phyloP scores from a whole-genome alignment of 2,113 vertebrate genomes.

The Lepisosteus oculatus region DNA sequence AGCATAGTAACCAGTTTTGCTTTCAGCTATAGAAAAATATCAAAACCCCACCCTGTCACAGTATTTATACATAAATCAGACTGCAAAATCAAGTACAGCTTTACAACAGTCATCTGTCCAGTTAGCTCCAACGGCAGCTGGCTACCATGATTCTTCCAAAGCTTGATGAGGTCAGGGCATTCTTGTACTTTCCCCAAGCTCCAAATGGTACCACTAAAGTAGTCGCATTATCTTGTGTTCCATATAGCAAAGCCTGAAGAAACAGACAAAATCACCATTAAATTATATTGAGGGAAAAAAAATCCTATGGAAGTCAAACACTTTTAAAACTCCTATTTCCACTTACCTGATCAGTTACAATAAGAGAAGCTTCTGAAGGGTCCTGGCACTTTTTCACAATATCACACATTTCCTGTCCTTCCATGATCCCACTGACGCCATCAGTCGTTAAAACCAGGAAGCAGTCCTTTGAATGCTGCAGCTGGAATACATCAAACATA shows the following conservation, averaged over 20 bases:
- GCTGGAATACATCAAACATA: background rate
- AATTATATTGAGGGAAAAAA: no score
- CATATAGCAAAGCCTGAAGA: constrained; percentile 29
- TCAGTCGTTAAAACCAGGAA: constrained; percentile 31
- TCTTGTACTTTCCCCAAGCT: constrained; percentile 30
- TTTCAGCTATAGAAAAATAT: background rate
- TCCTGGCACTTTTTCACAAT: constrained; percentile 23
- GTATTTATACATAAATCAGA: background rate
- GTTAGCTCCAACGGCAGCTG: constrained; percentile 23
- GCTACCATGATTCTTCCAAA: constrained; percentile 28
- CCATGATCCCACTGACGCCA: constrained; percentile 26
- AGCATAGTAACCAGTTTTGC: background rate
- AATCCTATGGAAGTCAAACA: no score
- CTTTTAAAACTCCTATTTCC: background rate
- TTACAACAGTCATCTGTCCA: background rate
- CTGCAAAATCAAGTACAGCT: background rate
- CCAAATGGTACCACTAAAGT: constrained; percentile 27
- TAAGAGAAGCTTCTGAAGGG: constrained; percentile 22
- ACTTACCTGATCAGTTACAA: constrained; percentile 27
- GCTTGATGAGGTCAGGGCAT: background rate
- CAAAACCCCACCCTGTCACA: background rate
- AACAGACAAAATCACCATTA: no score
- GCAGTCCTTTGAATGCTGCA: constrained; percentile 22
- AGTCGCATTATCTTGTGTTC: constrained; percentile 27
- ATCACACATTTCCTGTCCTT: constrained; percentile 30